phyloP scores from a whole-genome alignment of 1,140 invertebrate species.

The Cataglyphis hispanica region DNA sequence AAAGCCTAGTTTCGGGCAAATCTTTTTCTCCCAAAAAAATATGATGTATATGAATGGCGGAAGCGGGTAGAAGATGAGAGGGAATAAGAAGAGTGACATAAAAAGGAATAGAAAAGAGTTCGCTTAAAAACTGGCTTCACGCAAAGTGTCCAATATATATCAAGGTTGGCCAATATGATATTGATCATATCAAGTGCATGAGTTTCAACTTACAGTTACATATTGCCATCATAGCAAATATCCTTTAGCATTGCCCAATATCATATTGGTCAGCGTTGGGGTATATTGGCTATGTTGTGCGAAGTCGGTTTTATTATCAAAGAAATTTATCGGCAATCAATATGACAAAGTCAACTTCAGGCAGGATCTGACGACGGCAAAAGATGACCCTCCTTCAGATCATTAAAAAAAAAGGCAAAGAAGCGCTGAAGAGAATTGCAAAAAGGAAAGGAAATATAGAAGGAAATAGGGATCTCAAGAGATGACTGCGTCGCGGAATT shows the following conservation, averaged over 20 bases:
- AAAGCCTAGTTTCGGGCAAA: constrained; percentile 39
- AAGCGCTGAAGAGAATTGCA: not conserved
- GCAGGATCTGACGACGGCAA: constrained; percentile 41
- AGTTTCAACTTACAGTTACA: no score
- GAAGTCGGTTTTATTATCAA: constrained; percentile 44
- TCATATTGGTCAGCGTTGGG: no score
- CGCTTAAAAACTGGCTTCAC: constrained; percentile 45
- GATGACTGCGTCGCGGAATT: constrained; percentile 73
- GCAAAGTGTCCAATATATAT: no score
- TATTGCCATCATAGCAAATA: no score
- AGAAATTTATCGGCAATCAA: constrained; percentile 84
- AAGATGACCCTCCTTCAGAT: constrained; percentile 66
- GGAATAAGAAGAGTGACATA: constrained; percentile 24
- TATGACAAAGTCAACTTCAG: constrained; percentile 85
- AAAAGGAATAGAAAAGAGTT: not conserved
- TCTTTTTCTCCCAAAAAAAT: constrained; percentile 20
- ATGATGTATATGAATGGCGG: constrained; percentile 40
- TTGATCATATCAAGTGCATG: no score
- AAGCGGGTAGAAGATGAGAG: constrained; percentile 19
- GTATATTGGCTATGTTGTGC: no score
- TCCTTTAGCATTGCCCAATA: no score
- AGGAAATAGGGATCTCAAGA: not conserved
- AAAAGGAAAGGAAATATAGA: not conserved
- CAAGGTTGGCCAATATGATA: no score
- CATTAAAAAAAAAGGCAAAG: constrained; percentile 77